Percentiles rank a stretch among this genome's conserved stretches.
Evolutionary conservation across 2,888 invertebrate genomes (phyloP).

Genomic region (Lumbricus terrestris): DNA sequence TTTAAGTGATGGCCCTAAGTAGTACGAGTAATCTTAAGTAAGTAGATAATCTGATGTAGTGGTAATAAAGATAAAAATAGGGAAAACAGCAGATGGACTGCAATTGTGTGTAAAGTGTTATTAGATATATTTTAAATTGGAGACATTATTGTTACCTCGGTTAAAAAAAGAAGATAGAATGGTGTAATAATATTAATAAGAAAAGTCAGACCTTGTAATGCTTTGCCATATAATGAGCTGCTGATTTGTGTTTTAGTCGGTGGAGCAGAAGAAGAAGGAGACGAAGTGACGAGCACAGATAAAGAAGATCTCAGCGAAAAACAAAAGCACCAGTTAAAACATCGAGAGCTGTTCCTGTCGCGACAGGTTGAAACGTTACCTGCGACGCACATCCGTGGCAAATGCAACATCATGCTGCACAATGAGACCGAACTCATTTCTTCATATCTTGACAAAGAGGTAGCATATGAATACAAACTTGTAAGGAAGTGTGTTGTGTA

Average conservation of each 20-base stretch:
- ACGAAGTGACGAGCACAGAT: not conserved
- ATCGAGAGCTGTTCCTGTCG: slow-evolving; percentile 95
- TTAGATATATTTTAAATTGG: too few relatives aligned
- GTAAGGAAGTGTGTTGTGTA: not conserved
- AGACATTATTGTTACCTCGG: too few relatives aligned
- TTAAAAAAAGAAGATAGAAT: too few relatives aligned
- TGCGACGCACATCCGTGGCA: slow-evolving; percentile 97
- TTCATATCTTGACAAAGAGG: slow-evolving; percentile 94
- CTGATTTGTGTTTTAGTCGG: slow-evolving; percentile 58
- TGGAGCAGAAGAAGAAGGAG: slow-evolving; percentile 48
- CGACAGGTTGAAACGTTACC: slow-evolving; percentile 86
- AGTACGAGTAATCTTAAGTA: too few relatives aligned
- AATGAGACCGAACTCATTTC: slow-evolving; percentile 96
- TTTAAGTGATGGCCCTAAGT: too few relatives aligned
- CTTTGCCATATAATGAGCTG: too few relatives aligned
- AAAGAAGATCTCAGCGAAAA: slow-evolving; percentile 59
- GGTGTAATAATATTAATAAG: too few relatives aligned
- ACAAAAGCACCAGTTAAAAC: slow-evolving; percentile 89
- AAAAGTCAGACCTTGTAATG: too few relatives aligned
- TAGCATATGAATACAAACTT: slow-evolving; percentile 56
- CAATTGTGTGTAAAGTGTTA: too few relatives aligned
- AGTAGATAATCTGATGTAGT: too few relatives aligned
- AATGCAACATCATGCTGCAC: slow-evolving; percentile 96
- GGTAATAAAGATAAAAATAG: too few relatives aligned
- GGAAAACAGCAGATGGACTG: too few relatives aligned